A percentile compares a stretch with the other conserved stretches of the same genome.
Evolutionary conservation across 2,888 invertebrate genomes (phyloP).

Genomic region (Drosophila quasianomalipes): DNA sequence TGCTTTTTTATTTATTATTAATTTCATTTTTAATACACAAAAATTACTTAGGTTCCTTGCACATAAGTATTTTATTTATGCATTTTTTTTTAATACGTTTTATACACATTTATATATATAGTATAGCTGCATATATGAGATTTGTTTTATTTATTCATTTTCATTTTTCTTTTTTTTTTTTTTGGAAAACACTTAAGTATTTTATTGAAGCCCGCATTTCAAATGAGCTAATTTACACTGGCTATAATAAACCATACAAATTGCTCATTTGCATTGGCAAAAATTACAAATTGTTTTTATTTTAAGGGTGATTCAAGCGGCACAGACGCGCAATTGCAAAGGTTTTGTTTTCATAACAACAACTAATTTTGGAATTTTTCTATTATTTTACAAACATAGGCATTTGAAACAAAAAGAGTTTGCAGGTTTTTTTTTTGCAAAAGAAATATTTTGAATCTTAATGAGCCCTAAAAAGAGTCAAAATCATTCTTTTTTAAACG

Average conservation of each 20-base stretch:
- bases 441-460: conserved; percentile 83
- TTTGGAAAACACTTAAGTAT: conserved; percentile 69
- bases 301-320: conserved; percentile 38
- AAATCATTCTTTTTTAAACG: conserved; percentile 73
- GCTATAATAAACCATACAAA: conserved; percentile 34
- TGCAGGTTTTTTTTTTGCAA: conserved; percentile 45
- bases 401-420: conserved; percentile 25
- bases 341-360: conserved; percentile 28
- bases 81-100: conserved; percentile 53
- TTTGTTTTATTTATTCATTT: conserved; percentile 2
- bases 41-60: conserved; percentile 61
- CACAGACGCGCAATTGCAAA: conserved; percentile 40
- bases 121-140: conserved; percentile 72
- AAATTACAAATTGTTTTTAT: conserved; percentile 69
- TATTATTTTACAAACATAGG: conserved; percentile 30
- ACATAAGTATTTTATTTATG: conserved; percentile 52
- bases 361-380: conserved; percentile 20
- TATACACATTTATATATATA: conserved; percentile 60
- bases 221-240: conserved; percentile 45
- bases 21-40: conserved; percentile 61
- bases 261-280: conserved; percentile 27
- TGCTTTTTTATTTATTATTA: conserved; percentile 67
- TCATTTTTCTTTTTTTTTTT: conserved; percentile 19
- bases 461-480: conserved; percentile 84
- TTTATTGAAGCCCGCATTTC: conserved; percentile 35